Percentiles rank a stretch among this genome's conserved stretches.
Conservation (phyloP, 2,888 invertebrate genomes). For the Hirtodrosophila confusa region DNA sequence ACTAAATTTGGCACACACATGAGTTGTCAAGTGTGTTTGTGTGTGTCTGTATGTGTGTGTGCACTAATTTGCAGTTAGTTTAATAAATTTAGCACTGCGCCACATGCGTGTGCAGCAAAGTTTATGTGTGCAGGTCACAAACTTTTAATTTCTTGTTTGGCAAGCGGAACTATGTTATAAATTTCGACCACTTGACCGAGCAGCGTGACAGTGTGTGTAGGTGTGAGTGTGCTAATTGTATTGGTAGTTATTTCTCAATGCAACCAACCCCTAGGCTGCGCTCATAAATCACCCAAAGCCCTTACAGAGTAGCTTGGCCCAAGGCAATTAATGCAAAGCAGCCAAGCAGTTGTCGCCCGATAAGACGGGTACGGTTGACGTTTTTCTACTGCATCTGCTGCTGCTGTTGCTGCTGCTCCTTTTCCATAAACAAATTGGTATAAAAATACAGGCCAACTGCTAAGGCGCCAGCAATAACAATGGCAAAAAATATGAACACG, state of each 20-base stretch:
- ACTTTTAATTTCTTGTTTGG: slow-evolving; percentile 76
- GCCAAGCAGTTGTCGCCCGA: slow-evolving; percentile 50
- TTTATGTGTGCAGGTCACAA: slow-evolving; percentile 59
- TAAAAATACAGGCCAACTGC: slow-evolving; percentile 36
- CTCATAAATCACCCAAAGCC: slow-evolving; percentile 54
- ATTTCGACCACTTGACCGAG: slow-evolving; percentile 54
- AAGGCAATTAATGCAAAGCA: slow-evolving; percentile 63
- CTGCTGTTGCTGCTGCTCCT: background rate
- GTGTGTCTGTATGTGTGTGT: slow-evolving; percentile 46
- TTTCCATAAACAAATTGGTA: slow-evolving; percentile 36
- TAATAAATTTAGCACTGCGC: slow-evolving; percentile 68
- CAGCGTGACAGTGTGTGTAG: slow-evolving; percentile 9
- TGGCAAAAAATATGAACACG: slow-evolving; percentile 55
- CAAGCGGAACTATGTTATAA: slow-evolving; percentile 66
- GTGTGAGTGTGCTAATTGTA: slow-evolving; percentile 45
- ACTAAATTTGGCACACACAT: slow-evolving; percentile 46
- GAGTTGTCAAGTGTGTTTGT: slow-evolving; percentile 19
- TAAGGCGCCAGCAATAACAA: slow-evolving; percentile 48
- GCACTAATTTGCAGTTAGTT: slow-evolving; percentile 74
- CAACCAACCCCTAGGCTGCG: slow-evolving; percentile 39
- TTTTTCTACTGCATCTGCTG: background rate
- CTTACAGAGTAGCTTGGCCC: slow-evolving; percentile 1
- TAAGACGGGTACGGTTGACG: slow-evolving; percentile 50
- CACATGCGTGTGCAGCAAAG: slow-evolving; percentile 64
- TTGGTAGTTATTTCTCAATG: slow-evolving; percentile 54